Conservation (phyloP, 1,140 invertebrate genomes). For the Tetragnatha versicolor region DNA sequence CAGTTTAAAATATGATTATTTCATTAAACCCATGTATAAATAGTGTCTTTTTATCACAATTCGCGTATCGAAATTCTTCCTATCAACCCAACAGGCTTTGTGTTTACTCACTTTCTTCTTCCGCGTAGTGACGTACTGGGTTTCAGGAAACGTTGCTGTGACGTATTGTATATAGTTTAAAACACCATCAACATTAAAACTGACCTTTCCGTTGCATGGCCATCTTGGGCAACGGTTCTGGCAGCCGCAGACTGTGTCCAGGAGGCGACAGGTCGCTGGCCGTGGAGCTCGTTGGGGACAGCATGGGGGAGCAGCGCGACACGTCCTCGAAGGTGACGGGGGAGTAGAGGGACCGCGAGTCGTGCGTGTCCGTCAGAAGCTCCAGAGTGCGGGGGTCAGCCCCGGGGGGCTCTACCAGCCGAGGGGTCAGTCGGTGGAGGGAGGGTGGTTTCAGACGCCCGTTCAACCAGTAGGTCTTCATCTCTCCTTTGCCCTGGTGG, state of each 20-base stretch:
- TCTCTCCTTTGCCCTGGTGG: constrained; percentile 72
- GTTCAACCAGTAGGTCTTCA: constrained; percentile 93
- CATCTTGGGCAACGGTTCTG: constrained; percentile 12
- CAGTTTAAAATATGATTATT: too few species aligned
- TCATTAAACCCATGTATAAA: too few species aligned
- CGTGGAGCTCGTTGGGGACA: constrained; percentile 25
- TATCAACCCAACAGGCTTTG: too few species aligned
- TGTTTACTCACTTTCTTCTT: too few species aligned
- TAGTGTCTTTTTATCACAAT: too few species aligned
- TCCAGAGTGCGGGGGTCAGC: constrained; percentile 64
- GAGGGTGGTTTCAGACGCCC: constrained; percentile 71
- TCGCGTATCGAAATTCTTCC: too few species aligned
- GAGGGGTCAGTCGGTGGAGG: constrained; percentile 59
- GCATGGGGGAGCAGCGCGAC: constrained; percentile 65
- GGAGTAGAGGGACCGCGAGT: constrained; percentile 69
- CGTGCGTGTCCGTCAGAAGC: constrained; percentile 67
- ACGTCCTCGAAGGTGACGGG: constrained; percentile 86
- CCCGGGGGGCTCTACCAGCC: background rate
- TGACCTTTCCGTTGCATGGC: constrained; percentile 30
- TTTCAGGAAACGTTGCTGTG: too few species aligned
- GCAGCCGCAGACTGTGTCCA: constrained; percentile 4
- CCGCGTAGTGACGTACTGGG: too few species aligned
- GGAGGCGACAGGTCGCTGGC: constrained; percentile 6
- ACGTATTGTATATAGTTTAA: too few species aligned
- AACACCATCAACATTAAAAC: too few species aligned